Evolutionary conservation across 2,888 invertebrate species (phyloP).

Genomic region (Caenorhabditis sp.): DNA sequence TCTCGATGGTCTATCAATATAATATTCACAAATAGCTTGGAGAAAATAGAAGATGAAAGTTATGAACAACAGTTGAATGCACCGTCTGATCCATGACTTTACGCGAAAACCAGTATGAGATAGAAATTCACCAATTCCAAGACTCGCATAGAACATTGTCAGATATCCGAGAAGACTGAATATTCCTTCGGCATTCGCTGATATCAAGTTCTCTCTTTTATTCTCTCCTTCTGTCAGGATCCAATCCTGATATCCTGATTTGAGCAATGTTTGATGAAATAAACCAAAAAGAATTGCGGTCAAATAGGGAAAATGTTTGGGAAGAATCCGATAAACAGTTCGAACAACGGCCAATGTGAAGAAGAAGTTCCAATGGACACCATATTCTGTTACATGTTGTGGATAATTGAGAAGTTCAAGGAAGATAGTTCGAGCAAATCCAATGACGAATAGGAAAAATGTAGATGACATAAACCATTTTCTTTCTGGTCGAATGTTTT

Average conservation of each 20-base stretch:
- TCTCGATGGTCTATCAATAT: constrained; percentile 77
- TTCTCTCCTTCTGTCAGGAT: constrained; percentile 48
- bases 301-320: constrained; percentile 32
- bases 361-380: constrained; percentile 97
- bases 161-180: constrained; percentile 86
- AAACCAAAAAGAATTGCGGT: constrained; percentile 35
- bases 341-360: constrained; percentile 84
- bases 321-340: constrained; percentile 37
- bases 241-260: constrained; percentile 47
- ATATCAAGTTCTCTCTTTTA: constrained; percentile 74
- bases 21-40: constrained; percentile 41
- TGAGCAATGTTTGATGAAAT: constrained; percentile 49
- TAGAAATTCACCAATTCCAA: constrained; percentile 47
- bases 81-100: constrained; percentile 46
- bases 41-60: constrained; percentile 26
- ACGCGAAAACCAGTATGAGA: constrained; percentile 47
- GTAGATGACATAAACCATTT: constrained; percentile 42
- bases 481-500: constrained; percentile 2
- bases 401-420: constrained; percentile 80
- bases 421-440: constrained; percentile 72
- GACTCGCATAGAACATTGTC: constrained; percentile 82
- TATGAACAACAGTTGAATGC: constrained; percentile 29
- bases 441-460: constrained; percentile 73
- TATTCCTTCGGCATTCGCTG: constrained; percentile 91
- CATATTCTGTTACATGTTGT: constrained; percentile 90